These are phyloP conservation scores for Cyanocitta stelleri DNA, from an alignment of 2,113 vertebrate genomes.

Conservation along the genomic window DNA sequence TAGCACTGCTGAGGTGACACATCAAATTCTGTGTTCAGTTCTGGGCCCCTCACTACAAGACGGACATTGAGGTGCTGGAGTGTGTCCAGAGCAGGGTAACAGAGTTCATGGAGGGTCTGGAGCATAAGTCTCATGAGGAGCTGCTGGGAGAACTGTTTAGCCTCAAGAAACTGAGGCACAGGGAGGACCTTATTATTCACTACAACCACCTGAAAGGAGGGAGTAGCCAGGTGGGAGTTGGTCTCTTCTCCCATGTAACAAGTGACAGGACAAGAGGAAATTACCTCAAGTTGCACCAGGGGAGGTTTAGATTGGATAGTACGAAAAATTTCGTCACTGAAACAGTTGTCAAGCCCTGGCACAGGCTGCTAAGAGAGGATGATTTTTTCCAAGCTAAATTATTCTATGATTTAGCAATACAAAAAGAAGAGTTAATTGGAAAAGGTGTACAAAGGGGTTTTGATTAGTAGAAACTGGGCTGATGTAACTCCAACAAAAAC, in stretches of 20 bases:
- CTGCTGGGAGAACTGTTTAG: neutral
- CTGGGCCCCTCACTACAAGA: neutral
- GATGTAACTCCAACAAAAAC: neutral
- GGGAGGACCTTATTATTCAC: neutral
- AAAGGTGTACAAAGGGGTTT: neutral
- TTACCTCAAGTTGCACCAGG: neutral
- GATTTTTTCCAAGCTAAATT: neutral
- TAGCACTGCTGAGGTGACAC: neutral
- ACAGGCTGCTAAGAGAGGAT: neutral
- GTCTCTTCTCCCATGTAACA: neutral
- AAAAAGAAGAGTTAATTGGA: slow-evolving; percentile 14
- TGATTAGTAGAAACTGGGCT: neutral
- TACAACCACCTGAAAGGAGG: neutral
- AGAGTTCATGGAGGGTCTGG: fast-evolving
- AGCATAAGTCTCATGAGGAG: neutral
- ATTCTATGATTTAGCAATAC: neutral
- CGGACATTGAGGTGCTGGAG: neutral
- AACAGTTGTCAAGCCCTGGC: neutral
- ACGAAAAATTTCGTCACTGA: fast-evolving
- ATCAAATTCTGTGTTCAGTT: neutral
- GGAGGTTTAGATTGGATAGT: neutral
- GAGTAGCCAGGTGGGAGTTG: neutral
- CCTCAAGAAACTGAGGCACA: neutral
- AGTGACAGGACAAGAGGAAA: neutral
- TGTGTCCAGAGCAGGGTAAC: neutral